Conservation (phyloP, 2,113 vertebrate genomes). For the Pithys albifrons region DNA sequence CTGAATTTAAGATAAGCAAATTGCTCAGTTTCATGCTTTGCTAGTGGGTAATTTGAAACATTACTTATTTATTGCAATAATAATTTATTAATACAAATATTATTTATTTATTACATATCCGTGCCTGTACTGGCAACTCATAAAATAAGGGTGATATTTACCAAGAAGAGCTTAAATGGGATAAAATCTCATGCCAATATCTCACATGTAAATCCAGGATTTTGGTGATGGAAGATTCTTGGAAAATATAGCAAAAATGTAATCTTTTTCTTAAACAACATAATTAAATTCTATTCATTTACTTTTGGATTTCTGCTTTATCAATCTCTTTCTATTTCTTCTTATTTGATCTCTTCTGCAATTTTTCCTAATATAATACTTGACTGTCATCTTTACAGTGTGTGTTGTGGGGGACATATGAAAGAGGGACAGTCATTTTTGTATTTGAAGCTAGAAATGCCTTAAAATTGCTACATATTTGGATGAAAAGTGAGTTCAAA, state of each 20-base stretch:
- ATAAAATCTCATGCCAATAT: not conserved
- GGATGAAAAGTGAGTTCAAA: not conserved
- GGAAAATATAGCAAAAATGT: not conserved
- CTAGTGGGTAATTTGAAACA: constrained; percentile 15
- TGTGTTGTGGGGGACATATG: rapidly evolving
- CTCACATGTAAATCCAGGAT: not conserved
- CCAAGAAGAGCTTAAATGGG: not conserved
- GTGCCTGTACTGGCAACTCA: not conserved
- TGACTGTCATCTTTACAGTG: not conserved
- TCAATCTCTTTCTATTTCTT: not conserved
- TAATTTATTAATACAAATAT: constrained; percentile 49
- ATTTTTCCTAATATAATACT: not conserved
- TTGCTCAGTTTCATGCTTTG: not conserved
- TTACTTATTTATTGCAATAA: constrained; percentile 39
- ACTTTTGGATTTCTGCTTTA: not conserved
- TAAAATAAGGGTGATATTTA: constrained; percentile 23
- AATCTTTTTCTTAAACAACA: not conserved
- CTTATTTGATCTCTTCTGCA: not conserved
- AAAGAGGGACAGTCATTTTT: not conserved
- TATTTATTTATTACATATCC: constrained; percentile 33
- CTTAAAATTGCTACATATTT: not conserved
- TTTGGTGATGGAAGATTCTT: not conserved
- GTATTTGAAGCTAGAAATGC: not conserved
- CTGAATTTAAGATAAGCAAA: constrained; percentile 22
- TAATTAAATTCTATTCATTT: not conserved